phyloP scores from a whole-genome alignment of 2,888 invertebrate genomes.

The Mesorhabditis spiculigera region DNA sequence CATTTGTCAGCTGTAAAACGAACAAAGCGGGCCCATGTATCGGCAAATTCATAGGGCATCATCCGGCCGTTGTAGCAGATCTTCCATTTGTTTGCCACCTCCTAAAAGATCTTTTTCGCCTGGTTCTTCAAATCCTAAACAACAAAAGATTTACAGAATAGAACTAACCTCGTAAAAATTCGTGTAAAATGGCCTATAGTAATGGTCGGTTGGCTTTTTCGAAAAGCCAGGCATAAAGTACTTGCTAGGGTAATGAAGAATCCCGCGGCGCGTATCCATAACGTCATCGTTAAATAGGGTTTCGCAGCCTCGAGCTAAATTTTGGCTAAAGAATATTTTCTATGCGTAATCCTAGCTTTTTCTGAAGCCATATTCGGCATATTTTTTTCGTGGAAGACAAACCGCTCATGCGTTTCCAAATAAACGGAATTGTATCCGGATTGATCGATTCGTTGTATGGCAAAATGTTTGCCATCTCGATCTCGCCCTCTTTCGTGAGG shows the following conservation, averaged over 20 bases:
- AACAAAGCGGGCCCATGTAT: constrained; percentile 28
- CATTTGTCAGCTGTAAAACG: constrained; percentile 14
- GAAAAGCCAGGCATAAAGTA: constrained; percentile 27
- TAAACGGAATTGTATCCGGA: constrained; percentile 23
- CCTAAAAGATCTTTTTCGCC: constrained; percentile 9
- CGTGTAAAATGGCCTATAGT: constrained; percentile 33
- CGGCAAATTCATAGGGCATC: constrained; percentile 24
- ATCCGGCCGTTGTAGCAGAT: constrained; percentile 28
- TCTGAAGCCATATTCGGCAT: neutral
- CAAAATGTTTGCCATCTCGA: constrained; percentile 25
- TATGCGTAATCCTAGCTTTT: neutral
- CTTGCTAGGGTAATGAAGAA: constrained; percentile 33
- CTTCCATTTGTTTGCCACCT: constrained; percentile 31
- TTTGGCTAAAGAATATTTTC: neutral
- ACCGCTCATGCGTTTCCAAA: constrained; percentile 25
- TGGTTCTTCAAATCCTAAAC: neutral
- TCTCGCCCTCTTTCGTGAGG: constrained; percentile 20
- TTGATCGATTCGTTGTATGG: constrained; percentile 19
- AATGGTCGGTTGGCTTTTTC: constrained; percentile 24
- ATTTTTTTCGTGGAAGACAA: neutral
- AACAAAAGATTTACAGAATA: neutral
- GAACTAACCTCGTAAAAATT: constrained; percentile 24
- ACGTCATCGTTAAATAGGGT: constrained; percentile 39
- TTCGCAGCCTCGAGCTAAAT: constrained; percentile 18
- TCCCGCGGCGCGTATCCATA: constrained; percentile 30